Conservation (phyloP, 1,140 invertebrate genomes). For the Arctopsyche grandis region DNA sequence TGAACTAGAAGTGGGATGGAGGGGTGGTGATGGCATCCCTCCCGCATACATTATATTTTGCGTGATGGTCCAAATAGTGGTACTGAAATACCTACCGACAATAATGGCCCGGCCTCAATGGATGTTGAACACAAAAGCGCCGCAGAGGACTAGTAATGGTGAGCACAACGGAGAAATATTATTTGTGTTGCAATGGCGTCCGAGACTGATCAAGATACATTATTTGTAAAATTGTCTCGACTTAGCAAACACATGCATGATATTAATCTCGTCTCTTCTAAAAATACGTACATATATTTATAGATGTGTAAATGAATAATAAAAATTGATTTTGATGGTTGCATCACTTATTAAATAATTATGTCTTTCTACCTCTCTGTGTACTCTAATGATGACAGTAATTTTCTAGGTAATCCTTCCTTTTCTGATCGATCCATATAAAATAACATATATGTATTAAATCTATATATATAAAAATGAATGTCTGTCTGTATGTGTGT, state of each 20-base stretch:
- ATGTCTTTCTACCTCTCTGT: too few species aligned
- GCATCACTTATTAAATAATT: too few species aligned
- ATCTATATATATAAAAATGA: too few species aligned
- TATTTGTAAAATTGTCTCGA: conserved; percentile 16
- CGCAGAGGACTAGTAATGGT: conserved; percentile 46
- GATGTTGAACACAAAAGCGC: conserved; percentile 49
- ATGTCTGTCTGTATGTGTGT: too few species aligned
- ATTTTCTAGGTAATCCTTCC: too few species aligned
- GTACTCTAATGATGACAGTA: too few species aligned
- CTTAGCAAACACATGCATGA: not conserved
- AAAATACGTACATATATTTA: conserved; percentile 1
- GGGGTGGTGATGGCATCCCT: conserved; percentile 31
- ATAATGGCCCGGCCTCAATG: conserved; percentile 53
- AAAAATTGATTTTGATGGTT: not conserved
- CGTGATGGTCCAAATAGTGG: conserved; percentile 52
- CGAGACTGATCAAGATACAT: conserved; percentile 22
- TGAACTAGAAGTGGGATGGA: not conserved
- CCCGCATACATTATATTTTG: conserved; percentile 50
- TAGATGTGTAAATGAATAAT: not conserved
- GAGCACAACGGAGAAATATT: conserved; percentile 52
- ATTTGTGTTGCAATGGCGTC: conserved; percentile 50
- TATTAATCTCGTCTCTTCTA: not conserved
- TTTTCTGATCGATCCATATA: too few species aligned
- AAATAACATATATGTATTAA: too few species aligned
- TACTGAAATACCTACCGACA: conserved; percentile 47